phyloP scores from a whole-genome alignment of 2,888 invertebrate genomes.

The Diadegma fenestrale region DNA sequence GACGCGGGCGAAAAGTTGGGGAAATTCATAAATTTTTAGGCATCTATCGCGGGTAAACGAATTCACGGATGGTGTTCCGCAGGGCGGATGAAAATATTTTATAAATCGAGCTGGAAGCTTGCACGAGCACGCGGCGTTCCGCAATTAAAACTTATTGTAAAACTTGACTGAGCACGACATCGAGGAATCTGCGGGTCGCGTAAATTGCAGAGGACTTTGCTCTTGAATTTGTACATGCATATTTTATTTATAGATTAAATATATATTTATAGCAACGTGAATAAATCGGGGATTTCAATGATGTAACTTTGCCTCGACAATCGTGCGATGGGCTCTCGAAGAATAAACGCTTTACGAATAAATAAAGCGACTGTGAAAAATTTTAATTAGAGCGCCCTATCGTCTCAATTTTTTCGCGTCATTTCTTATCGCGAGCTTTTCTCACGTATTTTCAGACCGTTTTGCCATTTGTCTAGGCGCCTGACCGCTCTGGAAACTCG shows the following conservation, averaged over 20 bases:
- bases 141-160: constrained; percentile 47
- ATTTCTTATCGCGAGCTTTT: constrained; percentile 51
- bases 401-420: constrained; percentile 13
- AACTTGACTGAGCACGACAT: constrained; percentile 36
- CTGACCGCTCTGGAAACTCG: constrained; percentile 1
- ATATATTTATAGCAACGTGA: neutral
- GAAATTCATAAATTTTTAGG: constrained; percentile 43
- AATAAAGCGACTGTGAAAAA: neutral
- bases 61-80: constrained; percentile 27
- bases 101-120: constrained; percentile 42
- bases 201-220: constrained; percentile 30
- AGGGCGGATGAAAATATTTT: constrained; percentile 43
- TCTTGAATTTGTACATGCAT: constrained; percentile 25
- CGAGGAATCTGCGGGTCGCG: constrained; percentile 21
- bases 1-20: constrained; percentile 18
- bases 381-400: constrained; percentile 20
- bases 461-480: constrained; percentile 34
- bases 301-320: neutral
- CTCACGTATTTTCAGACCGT: constrained; percentile 48
- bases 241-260: constrained; percentile 2
- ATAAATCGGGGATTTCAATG: neutral
- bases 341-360: neutral
- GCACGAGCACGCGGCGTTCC: constrained; percentile 31
- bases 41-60: constrained; percentile 29
- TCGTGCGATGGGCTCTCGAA: neutral